These are phyloP conservation scores for Acanthococcus lagerstroemiae DNA, from an alignment of 2,888 invertebrate species.

Conservation along the genomic window DNA sequence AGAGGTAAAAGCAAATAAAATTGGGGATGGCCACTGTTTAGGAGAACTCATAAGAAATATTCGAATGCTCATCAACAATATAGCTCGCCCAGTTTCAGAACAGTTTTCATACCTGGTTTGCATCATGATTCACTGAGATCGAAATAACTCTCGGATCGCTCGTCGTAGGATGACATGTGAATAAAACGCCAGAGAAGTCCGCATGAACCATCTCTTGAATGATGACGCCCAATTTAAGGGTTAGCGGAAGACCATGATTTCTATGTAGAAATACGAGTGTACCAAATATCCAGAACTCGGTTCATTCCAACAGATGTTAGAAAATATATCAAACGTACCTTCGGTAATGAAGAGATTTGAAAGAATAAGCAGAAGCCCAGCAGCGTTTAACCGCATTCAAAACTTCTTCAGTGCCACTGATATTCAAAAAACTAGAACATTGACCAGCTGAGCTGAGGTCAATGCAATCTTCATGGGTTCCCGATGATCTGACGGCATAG, in stretches of 20 bases:
- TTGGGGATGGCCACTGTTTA: no score
- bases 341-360: slow-evolving; percentile 66
- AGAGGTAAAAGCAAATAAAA: no score
- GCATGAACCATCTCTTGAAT: slow-evolving; percentile 66
- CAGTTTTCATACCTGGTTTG: no score
- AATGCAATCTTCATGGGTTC: slow-evolving; percentile 68
- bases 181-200: slow-evolving; percentile 64
- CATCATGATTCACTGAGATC: slow-evolving; percentile 50
- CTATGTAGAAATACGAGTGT: slow-evolving; percentile 16
- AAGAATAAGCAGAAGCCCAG: slow-evolving; percentile 73
- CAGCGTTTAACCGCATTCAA: slow-evolving; percentile 55
- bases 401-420: slow-evolving; percentile 48
- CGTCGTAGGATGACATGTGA: slow-evolving; percentile 65
- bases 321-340: slow-evolving; percentile 45
- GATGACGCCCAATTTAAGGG: slow-evolving; percentile 64
- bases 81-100: no score
- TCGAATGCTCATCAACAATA: no score
- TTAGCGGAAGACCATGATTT: slow-evolving; percentile 63
- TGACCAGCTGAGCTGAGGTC: slow-evolving; percentile 76
- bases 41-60: no score
- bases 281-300: not conserved
- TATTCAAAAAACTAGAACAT: slow-evolving; percentile 66
- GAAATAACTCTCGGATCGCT: slow-evolving; percentile 57
- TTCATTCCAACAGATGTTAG: not conserved
- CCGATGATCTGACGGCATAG: slow-evolving; percentile 56